Percentiles rank a stretch among this genome's conserved stretches.
phyloP scores from a whole-genome alignment of 2,113 vertebrate genomes.

The Peromyscus maniculatus region DNA sequence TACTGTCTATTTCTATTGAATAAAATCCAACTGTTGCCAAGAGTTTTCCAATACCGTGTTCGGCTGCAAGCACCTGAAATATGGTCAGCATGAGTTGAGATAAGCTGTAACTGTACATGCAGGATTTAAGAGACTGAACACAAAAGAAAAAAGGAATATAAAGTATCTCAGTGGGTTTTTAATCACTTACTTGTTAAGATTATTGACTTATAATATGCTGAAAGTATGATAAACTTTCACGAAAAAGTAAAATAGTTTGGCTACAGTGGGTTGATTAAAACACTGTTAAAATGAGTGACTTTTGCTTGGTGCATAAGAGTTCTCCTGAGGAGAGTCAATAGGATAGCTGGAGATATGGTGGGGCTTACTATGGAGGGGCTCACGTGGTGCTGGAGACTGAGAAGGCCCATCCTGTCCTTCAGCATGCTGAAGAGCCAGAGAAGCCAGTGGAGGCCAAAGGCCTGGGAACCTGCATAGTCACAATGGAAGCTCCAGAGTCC shows the following conservation, averaged over 20 bases:
- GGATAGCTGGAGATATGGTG: neutral
- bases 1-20: neutral
- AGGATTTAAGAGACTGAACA: conserved; percentile 22
- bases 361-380: neutral
- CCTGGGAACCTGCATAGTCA: neutral
- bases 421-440: neutral
- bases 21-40: neutral
- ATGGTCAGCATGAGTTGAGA: neutral
- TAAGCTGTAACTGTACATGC: neutral
- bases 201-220: neutral
- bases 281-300: neutral
- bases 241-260: neutral
- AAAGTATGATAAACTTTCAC: neutral
- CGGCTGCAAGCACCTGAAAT: neutral
- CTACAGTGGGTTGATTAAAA: neutral
- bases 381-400: neutral
- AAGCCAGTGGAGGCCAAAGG: neutral
- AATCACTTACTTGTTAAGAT: conserved; percentile 14
- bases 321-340: neutral
- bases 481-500: neutral
- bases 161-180: conserved; percentile 35
- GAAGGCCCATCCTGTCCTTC: neutral
- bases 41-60: neutral
- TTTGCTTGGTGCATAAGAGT: neutral
- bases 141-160: neutral